A percentile compares a stretch with the other conserved stretches of the same genome.
Conservation (phyloP, 2,888 invertebrate species). For the Teleogryllus oceanicus region DNA sequence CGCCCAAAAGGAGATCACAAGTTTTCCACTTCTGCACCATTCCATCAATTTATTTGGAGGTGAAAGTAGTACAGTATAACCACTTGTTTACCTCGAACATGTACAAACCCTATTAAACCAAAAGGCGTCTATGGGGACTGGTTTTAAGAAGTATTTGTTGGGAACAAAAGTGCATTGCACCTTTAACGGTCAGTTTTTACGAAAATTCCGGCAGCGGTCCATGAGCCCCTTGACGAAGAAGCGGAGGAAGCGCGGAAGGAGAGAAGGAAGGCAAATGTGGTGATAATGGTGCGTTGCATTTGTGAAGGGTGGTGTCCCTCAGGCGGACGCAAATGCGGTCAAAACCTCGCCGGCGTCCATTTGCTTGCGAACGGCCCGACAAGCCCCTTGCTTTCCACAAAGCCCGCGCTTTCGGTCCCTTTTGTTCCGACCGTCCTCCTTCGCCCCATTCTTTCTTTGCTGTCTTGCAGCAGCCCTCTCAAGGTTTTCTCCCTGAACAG, state of each 20-base stretch:
- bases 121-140: neutral
- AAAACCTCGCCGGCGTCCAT: neutral
- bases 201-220: neutral
- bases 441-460: neutral
- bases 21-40: no score
- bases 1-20: no score
- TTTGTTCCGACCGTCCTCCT: neutral
- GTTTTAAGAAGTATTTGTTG: neutral
- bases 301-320: neutral
- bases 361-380: neutral
- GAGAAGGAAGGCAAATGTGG: neutral
- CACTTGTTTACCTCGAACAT: no score
- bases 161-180: neutral
- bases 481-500: neutral
- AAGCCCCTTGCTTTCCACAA: neutral
- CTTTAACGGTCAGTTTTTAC: neutral
- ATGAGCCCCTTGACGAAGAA: neutral
- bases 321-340: neutral
- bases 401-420: neutral
- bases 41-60: no score
- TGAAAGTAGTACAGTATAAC: no score
- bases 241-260: neutral
- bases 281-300: constrained; percentile 3
- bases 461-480: neutral
- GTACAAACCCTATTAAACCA: no score